Evolutionary conservation across 2,113 vertebrate genomes (phyloP), one percentile per base, ranked within the genome.

Genomic region (Taxidea taxus): DNA sequence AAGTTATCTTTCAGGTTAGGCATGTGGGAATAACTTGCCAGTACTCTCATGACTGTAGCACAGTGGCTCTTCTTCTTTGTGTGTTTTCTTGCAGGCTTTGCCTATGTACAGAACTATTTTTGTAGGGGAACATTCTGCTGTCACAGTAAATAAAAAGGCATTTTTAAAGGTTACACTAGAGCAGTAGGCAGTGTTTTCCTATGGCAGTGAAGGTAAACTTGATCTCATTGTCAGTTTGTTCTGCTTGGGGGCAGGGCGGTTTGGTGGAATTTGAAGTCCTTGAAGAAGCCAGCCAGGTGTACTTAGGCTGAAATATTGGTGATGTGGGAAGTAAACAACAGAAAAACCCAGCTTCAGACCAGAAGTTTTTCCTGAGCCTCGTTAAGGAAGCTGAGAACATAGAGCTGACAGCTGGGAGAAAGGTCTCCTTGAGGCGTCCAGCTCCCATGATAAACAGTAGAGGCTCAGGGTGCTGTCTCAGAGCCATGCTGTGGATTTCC

Each of bases 161-260:
- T 88, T 94, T 97, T 91, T 70, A 91, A 93, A 94, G 91, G 49
- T 87, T 94, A 66, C 51, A 58, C 44, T n/a, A 90, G 97, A 96
- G 56, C 27, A 37, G 44, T 68, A 90, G 74, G 91, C 47, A 90
- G n/a, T 11, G 34, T 68, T 91, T 88, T 95, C 47, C 11, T 77
- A 39, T 82, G 70, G 62, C 42, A 90, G 68, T 60, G 91, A 75
- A 94, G 54, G 37, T 97, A 90, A 96, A 94, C 49, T 89, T 90
- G 91, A 96, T 93, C 34, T 2, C 29, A 39, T 47, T 74, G n/a
- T 80, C 75, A 92, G 56, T 96, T 94, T 80, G 72, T 95, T 96
- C 37, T 90, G 42, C 49, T 87, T 85, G 60, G 3, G 47, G 42
- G 74, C 29, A 87, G 47, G 21, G 56, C 77, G 51, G 56, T 95